Evolutionary conservation across 2,888 invertebrate genomes (phyloP).

Genomic region (Sussaba pulchella): DNA sequence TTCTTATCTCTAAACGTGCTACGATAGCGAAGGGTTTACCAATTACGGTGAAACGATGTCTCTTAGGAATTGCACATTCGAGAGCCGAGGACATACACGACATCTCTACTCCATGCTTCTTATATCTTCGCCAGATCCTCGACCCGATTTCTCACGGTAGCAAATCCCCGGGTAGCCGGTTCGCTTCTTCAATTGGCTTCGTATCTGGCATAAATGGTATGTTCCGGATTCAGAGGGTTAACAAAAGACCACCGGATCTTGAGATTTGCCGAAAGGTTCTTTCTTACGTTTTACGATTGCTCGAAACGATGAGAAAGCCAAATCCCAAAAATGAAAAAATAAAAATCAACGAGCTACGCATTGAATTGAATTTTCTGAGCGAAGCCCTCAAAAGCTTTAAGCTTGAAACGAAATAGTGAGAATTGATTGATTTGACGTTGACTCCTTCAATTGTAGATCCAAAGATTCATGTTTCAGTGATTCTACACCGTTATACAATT

Average conservation of each 20-base stretch:
- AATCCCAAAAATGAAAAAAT: neutral
- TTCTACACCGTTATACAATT: too few species aligned
- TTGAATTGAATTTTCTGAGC: neutral
- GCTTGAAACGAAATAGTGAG: too few species aligned
- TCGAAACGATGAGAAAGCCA: neutral
- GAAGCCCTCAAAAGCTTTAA: too few species aligned
- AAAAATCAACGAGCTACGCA: neutral
- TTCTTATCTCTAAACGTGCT: too few species aligned
- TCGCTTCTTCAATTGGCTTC: constrained; percentile 54
- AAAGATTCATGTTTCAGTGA: too few species aligned
- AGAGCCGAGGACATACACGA: constrained; percentile 32
- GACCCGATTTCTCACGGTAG: constrained; percentile 53
- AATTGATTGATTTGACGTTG: too few species aligned
- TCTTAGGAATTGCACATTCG: constrained; percentile 33
- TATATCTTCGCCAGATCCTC: constrained; percentile 34
- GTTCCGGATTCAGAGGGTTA: constrained; percentile 12
- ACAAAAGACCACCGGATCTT: neutral
- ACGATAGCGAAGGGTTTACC: neutral
- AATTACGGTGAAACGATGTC: constrained; percentile 44
- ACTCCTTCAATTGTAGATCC: too few species aligned
- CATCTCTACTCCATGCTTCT: constrained; percentile 14
- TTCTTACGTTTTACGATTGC: neutral
- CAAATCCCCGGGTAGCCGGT: constrained; percentile 50
- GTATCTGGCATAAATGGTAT: neutral
- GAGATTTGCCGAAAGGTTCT: neutral